These are phyloP conservation scores for Carcharodon carcharias DNA, from an alignment of 2,797 vertebrate species.

Conservation along the genomic window DNA sequence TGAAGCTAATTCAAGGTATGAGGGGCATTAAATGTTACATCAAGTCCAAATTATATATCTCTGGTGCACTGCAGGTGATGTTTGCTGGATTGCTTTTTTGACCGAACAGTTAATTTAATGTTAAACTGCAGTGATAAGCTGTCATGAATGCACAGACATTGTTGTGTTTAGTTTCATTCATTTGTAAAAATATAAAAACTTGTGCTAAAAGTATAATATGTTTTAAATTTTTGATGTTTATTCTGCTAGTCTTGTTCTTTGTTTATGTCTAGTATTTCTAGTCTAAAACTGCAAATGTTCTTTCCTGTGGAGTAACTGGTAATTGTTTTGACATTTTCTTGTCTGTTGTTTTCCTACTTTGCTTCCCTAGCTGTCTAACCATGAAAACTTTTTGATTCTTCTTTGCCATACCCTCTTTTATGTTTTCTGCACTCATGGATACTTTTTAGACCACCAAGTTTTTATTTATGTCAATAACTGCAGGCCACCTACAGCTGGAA, in stretches of 20 bases:
- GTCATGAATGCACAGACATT: background rate
- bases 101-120: background rate
- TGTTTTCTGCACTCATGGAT: slow-evolving; percentile 71
- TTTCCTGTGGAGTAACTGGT: background rate
- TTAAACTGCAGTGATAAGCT: background rate
- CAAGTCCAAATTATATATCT: background rate
- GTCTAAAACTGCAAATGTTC: background rate
- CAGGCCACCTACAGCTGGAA: slow-evolving; percentile 79
- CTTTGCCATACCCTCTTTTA: slow-evolving; percentile 60
- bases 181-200: background rate
- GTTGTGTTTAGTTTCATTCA: background rate
- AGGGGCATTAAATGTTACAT: background rate
- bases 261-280: background rate
- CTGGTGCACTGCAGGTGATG: background rate
- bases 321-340: slow-evolving; percentile 17
- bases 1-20: background rate
- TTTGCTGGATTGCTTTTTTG: background rate
- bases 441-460: slow-evolving; percentile 91
- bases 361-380: slow-evolving; percentile 66
- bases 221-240: background rate
- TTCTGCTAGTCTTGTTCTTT: background rate
- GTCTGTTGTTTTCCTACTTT: slow-evolving; percentile 50
- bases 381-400: slow-evolving; percentile 78
- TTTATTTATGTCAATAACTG: slow-evolving; percentile 99
- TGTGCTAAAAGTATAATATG: background rate